Evolutionary conservation across 1,140 invertebrate genomes (phyloP).

Genomic region (Danaus plexippus): DNA sequence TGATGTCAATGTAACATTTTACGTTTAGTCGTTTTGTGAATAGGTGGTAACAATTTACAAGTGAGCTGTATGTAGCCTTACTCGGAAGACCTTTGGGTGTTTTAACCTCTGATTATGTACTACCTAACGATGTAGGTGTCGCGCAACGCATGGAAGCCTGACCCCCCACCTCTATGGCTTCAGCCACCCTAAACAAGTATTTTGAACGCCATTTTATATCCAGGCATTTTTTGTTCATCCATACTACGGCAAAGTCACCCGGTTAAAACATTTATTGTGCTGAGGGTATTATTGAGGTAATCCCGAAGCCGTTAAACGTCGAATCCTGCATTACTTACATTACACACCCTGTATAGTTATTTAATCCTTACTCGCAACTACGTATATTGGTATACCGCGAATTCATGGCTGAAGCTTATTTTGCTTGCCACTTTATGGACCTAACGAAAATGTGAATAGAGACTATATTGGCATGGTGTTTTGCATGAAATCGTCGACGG

Average conservation of each 20-base stretch:
- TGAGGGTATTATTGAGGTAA: slow-evolving; percentile 61
- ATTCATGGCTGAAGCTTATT: slow-evolving; percentile 23
- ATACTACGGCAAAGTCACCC: slow-evolving; percentile 25
- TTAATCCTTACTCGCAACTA: slow-evolving; percentile 57
- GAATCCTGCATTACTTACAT: slow-evolving; percentile 64
- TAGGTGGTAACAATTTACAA: slow-evolving; percentile 5
- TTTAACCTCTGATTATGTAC: slow-evolving; percentile 47
- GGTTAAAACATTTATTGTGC: slow-evolving; percentile 62
- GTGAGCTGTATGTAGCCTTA: slow-evolving; percentile 14
- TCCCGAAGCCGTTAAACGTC: slow-evolving; percentile 62
- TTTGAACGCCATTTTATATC: slow-evolving; percentile 25
- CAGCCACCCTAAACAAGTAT: slow-evolving; percentile 31
- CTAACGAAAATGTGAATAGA: slow-evolving; percentile 30
- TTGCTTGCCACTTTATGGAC: slow-evolving; percentile 30
- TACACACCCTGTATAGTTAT: slow-evolving; percentile 58
- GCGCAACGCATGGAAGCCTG: slow-evolving; percentile 34
- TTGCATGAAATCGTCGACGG: slow-evolving; percentile 40
- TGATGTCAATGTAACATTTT: slow-evolving; percentile 12
- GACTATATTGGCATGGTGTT: slow-evolving; percentile 23
- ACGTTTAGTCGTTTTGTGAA: slow-evolving; percentile 6
- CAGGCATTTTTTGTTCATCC: slow-evolving; percentile 23
- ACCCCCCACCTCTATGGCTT: slow-evolving; percentile 50
- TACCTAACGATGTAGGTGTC: slow-evolving; percentile 27
- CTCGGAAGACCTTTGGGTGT: slow-evolving; percentile 4
- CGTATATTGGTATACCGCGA: slow-evolving; percentile 22